A percentile compares a stretch with the other conserved stretches of the same genome.
These are phyloP conservation scores for Psococerastis gibbosa DNA, from an alignment of 2,888 invertebrate genomes.

Conservation along the genomic window DNA sequence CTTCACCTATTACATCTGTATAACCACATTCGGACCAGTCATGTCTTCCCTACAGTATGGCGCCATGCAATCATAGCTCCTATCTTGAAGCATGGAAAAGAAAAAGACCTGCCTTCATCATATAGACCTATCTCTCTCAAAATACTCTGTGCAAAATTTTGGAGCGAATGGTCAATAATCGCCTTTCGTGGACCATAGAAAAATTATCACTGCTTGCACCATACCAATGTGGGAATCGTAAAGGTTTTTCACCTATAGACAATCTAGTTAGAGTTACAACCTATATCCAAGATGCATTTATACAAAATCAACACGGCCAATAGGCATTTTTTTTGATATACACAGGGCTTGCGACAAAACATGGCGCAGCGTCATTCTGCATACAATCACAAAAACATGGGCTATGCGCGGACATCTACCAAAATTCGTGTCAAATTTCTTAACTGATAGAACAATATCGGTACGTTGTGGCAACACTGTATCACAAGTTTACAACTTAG, in stretches of 20 bases:
- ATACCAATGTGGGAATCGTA: background rate
- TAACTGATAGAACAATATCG: background rate
- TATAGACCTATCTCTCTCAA: background rate
- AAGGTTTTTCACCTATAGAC: too few species aligned
- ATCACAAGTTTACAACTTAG: background rate
- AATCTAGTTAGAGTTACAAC: too few species aligned
- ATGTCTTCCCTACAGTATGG: background rate
- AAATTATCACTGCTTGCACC: background rate
- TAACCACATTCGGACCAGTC: background rate
- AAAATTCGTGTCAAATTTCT: background rate
- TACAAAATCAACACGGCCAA: background rate
- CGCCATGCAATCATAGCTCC: background rate
- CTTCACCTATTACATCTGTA: background rate
- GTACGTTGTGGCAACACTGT: background rate
- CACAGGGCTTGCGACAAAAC: background rate
- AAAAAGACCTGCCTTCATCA: background rate
- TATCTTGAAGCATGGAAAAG: background rate
- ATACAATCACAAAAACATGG: constrained; percentile 3
- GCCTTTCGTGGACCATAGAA: background rate
- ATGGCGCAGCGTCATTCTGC: background rate
- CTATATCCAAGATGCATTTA: background rate
- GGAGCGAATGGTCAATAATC: background rate
- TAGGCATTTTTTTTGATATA: background rate
- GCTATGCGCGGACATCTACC: background rate
- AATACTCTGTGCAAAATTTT: background rate